Base-by-base conservation (phyloP, 2,113 vertebrate genomes). In the Panthera uncia region DNA sequence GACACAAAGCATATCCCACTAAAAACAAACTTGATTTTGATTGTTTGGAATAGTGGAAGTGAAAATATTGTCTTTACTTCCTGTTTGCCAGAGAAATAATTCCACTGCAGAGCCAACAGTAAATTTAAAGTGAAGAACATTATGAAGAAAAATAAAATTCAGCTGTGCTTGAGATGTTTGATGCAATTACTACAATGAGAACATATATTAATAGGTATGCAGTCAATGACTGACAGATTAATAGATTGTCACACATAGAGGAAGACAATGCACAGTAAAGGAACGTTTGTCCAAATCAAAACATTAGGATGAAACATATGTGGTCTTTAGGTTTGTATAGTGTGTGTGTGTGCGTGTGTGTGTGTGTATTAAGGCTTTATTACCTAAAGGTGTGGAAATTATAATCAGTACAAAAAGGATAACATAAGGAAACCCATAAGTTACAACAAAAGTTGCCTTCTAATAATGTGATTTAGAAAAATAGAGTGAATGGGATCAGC, bases 1-100 rank as follows among this genome's bases (percentile, higher is more conserved):
- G 57, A 33, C 13, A n/a, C 7, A 12, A 69, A 80, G 23, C 10
- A 55, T 9, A 63, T 31, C 25, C 29, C 45, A 27, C 45, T 68
- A 45, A 87, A 81, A 73, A 50, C 27, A 92, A 83, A 90, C 27
- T 81, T 71, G 38, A 81, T 91, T 97, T 55, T 71, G 45, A 81
- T 85, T 76, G 16, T 74, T 84, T 63, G 33, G 12, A 97, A 25
- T 12, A 57, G 1, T 31, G 2, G 25, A 88, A 80, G 23, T 66
- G 65, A 91, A 97, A 97, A 85, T 3, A 15, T 48, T 41, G 19
- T 41, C 48, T 91, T 82, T 84, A 52, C 9, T 2, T 45, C 18
- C 52, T 81, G 21, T 94, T 93, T 93, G 31, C 27, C 33, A 4
- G 10, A 55, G 76, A 81, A 94, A 65, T 61, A 81, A 50, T 38